These are phyloP conservation scores for Gymnocheta viridis DNA, from an alignment of 2,888 invertebrate species.

Conservation along the genomic window DNA sequence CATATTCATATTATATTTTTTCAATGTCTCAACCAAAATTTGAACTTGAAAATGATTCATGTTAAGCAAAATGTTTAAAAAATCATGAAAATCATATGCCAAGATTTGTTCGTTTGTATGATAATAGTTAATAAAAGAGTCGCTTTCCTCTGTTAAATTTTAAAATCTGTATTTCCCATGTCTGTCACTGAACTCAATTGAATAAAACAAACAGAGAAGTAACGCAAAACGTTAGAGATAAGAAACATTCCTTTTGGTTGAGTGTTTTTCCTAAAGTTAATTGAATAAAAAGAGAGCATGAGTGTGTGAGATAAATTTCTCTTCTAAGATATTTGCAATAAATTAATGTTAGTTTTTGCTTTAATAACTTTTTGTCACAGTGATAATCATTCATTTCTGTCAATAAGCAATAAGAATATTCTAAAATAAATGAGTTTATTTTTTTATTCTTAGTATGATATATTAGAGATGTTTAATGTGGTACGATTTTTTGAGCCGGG, in stretches of 20 bases:
- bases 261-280: neutral
- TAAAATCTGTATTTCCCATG: neutral
- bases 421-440: neutral
- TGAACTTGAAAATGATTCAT: too few relatives aligned
- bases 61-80: too few relatives aligned
- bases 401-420: slow-evolving; percentile 20
- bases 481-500: neutral
- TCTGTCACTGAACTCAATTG: neutral
- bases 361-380: slow-evolving; percentile 4
- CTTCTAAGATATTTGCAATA: slow-evolving; percentile 31
- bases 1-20: too few relatives aligned
- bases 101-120: too few relatives aligned
- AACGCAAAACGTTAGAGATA: neutral
- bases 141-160: too few relatives aligned
- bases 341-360: slow-evolving; percentile 13
- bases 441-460: neutral
- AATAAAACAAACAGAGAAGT: neutral
- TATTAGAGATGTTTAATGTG: neutral
- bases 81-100: too few relatives aligned
- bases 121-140: too few relatives aligned
- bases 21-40: too few relatives aligned
- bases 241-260: neutral
- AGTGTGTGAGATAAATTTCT: neutral
- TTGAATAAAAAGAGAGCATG: neutral
- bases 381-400: slow-evolving; percentile 60